Evolutionary conservation across 2,888 invertebrate genomes (phyloP), one percentile per base, ranked within the genome.

Genomic region (Andrena bucephala): DNA sequence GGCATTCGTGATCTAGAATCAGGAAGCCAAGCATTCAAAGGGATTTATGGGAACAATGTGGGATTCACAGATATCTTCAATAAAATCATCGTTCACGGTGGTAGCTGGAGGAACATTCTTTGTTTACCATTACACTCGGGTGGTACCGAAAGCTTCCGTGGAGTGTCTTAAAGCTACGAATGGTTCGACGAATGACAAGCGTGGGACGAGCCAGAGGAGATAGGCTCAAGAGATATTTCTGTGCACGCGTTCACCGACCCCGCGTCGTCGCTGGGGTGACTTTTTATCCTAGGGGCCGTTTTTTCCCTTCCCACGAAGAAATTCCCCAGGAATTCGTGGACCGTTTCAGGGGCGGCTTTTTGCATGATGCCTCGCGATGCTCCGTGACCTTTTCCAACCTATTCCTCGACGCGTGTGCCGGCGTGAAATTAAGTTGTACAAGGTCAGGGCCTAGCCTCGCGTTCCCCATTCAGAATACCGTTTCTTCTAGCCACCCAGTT

Each of bases 331-430:
- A 89, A 91, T 91, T 89, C 87, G 86, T 88, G 89, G 87, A 86
- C 90, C 87, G 87, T 90, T 91, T 90, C 90, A 91, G 92, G 92
- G 92, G 92, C 92, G 90, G 89, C 89, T 93, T 93, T 93, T 93
- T 93, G 92, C 89, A 86, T 86, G 87, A 82, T 75, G 84, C 80
- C 77, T 76, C 86, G 81, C 83, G 85, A 81, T 83, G 81, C 79
- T 77, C 57, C 89, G 81, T 86, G 90, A 91, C 91, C 91, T 91
- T 88, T 85, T 90, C 77, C 90, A 91, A 90, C 86, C 88, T 87
- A 83, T 73, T 85, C 78, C 76, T 60, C 42, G 65, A 65, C 63
- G 85, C 82, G 73, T 75, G 76, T 71, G 76, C 57, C 72, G 57
- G 75, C 63, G 79, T 77, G 81, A 81, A 89, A 89, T 82, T 83